Evolutionary conservation across 2,797 vertebrate species (phyloP).

Genomic region (Neomorphus geoffroyi): DNA sequence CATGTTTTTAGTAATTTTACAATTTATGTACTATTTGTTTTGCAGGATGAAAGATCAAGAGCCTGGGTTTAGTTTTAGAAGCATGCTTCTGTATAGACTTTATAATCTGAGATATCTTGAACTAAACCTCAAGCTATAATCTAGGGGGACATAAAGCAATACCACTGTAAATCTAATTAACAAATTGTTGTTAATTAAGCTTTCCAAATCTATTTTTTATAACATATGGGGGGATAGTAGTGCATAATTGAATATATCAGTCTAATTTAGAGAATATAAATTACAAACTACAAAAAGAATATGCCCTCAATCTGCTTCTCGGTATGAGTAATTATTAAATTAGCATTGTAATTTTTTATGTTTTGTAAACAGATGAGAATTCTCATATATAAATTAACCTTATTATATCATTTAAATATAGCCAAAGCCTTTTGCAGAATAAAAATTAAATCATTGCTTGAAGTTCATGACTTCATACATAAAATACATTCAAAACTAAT

Average conservation of each 20-base stretch:
- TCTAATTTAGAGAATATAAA: conserved; percentile 41
- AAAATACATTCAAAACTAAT: background rate
- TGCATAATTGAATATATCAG: conserved; percentile 12
- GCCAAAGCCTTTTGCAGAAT: background rate
- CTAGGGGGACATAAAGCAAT: background rate
- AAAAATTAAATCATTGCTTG: background rate
- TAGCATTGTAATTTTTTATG: conserved; percentile 10
- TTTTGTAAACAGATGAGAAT: conserved; percentile 19
- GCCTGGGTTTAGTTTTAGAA: background rate
- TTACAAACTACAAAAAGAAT: conserved; percentile 22
- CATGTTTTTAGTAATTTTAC: background rate
- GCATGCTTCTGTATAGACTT: background rate
- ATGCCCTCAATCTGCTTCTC: background rate
- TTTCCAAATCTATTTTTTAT: conserved; percentile 7
- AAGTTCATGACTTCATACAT: background rate
- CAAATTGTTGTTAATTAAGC: conserved; percentile 43
- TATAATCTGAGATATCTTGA: background rate
- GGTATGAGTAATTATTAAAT: conserved; percentile 45
- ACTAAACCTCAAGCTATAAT: background rate
- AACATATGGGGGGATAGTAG: conserved; percentile 7
- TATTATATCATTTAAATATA: background rate
- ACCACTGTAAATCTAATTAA: conserved; percentile 29
- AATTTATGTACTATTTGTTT: background rate
- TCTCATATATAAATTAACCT: background rate
- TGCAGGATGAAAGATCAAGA: background rate